Evolutionary conservation across 2,797 vertebrate genomes (phyloP).

Genomic region (Etheostoma nigrum): DNA sequence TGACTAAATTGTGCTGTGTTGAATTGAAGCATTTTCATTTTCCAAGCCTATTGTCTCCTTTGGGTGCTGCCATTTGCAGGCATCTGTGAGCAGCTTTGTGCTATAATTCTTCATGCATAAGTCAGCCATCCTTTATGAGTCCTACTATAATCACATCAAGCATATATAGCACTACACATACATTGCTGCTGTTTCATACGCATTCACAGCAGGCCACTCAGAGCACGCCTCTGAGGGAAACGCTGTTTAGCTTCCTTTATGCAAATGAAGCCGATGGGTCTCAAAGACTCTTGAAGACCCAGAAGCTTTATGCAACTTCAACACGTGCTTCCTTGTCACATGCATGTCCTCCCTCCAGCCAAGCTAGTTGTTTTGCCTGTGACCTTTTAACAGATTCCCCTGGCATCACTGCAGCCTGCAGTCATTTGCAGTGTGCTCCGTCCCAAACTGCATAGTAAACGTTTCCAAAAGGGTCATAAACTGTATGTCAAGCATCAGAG

Average conservation of each 20-base stretch:
- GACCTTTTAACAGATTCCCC: constrained; percentile 84
- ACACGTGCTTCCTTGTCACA: constrained; percentile 71
- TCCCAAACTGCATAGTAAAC: constrained; percentile 79
- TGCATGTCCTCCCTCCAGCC: constrained; percentile 76
- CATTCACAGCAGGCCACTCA: constrained; percentile 18
- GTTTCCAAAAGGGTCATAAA: constrained; percentile 74
- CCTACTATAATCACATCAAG: constrained; percentile 60
- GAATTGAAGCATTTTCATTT: constrained; percentile 41
- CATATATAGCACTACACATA: constrained; percentile 18
- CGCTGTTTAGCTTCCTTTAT: constrained; percentile 33
- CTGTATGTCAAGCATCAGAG: constrained; percentile 61
- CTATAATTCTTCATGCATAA: constrained; percentile 55
- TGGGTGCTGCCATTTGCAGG: constrained; percentile 62
- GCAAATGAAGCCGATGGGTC: constrained; percentile 53
- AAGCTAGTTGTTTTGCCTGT: constrained; percentile 75
- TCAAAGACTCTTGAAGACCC: constrained; percentile 59
- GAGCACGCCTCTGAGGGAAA: constrained; percentile 1
- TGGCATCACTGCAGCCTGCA: constrained; percentile 75
- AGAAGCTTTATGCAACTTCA: constrained; percentile 62
- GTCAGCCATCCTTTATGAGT: constrained; percentile 58
- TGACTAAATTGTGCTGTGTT: constrained; percentile 31
- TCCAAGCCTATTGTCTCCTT: constrained; percentile 45
- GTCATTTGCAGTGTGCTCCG: constrained; percentile 76
- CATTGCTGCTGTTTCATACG: constrained; percentile 18
- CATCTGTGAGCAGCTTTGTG: constrained; percentile 59